Percentiles rank a stretch among this genome's conserved stretches.
Evolutionary conservation across 2,888 invertebrate genomes (phyloP).

Genomic region (Phorcus lineatus): DNA sequence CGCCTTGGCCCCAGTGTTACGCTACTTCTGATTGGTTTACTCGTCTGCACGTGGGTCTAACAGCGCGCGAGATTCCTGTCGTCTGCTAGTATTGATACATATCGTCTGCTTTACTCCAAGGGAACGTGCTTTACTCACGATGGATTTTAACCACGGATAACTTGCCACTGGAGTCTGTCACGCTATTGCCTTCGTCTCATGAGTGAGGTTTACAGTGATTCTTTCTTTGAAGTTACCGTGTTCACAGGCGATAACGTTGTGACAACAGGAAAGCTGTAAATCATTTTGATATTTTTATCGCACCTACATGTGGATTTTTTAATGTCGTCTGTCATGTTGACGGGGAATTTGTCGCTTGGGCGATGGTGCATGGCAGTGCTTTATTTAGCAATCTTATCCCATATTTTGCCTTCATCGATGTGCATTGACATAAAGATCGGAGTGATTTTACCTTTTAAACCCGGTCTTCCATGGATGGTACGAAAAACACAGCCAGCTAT

Average conservation of each 20-base stretch:
- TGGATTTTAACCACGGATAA: too few species aligned
- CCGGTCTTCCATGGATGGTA: slow-evolving; percentile 56
- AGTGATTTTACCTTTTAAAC: slow-evolving; percentile 65
- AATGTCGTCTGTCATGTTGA: background rate
- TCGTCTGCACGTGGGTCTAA: slow-evolving; percentile 1
- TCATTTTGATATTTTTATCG: too few species aligned
- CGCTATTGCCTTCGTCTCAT: too few species aligned
- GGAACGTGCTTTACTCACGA: background rate
- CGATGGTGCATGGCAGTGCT: background rate
- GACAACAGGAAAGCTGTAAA: too few species aligned
- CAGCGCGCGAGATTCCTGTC: slow-evolving; percentile 18
- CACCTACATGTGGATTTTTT: too few species aligned
- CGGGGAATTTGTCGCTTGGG: background rate
- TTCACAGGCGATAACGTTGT: too few species aligned
- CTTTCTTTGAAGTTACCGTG: too few species aligned
- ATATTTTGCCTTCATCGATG: background rate
- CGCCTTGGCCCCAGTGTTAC: background rate
- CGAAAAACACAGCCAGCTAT: slow-evolving; percentile 72
- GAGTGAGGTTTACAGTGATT: too few species aligned
- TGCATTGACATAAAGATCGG: slow-evolving; percentile 60
- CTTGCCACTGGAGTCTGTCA: too few species aligned
- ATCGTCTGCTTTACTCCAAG: slow-evolving; percentile 1
- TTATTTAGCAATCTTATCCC: background rate
- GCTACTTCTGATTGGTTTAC: background rate
- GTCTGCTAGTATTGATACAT: slow-evolving; percentile 22